These are phyloP conservation scores for Drosophila murphyi DNA, from an alignment of 1,140 invertebrate genomes.

Conservation along the genomic window DNA sequence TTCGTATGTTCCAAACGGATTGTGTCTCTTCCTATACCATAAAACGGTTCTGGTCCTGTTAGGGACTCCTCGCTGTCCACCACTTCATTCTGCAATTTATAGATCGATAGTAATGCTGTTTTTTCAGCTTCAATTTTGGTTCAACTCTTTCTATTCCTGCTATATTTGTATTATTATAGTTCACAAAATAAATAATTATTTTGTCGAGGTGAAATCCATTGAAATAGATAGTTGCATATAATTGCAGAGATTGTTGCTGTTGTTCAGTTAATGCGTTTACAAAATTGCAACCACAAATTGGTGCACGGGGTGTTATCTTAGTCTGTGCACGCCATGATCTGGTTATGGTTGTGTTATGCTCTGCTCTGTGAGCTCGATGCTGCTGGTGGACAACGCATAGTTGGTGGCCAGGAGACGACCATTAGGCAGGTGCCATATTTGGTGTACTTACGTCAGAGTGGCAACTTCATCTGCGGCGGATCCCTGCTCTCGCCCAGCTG, in stretches of 20 bases:
- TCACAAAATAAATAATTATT: not conserved
- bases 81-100: too few relatives aligned
- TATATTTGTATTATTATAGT: conserved; percentile 1
- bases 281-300: not conserved
- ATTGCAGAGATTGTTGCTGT: conserved; percentile 18
- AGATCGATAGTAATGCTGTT: too few relatives aligned
- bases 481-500: conserved; percentile 57
- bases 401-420: conserved; percentile 62
- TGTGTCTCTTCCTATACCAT: too few relatives aligned
- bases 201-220: conserved; percentile 1
- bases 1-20: too few relatives aligned
- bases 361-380: conserved; percentile 17
- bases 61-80: too few relatives aligned
- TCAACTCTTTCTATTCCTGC: not conserved
- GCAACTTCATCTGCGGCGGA: conserved; percentile 68
- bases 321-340: conserved; percentile 61
- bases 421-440: conserved; percentile 68
- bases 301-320: conserved; percentile 7
- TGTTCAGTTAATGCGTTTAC: conserved; percentile 25
- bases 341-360: conserved; percentile 39
- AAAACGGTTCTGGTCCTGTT: too few relatives aligned
- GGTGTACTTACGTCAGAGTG: conserved; percentile 58
- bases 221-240: conserved; percentile 4
- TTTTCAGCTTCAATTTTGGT: not conserved
- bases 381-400: conserved; percentile 49